Evolutionary conservation across 1,140 invertebrate genomes (phyloP), one percentile per base, ranked within the genome.

Genomic region (Proales similis): DNA sequence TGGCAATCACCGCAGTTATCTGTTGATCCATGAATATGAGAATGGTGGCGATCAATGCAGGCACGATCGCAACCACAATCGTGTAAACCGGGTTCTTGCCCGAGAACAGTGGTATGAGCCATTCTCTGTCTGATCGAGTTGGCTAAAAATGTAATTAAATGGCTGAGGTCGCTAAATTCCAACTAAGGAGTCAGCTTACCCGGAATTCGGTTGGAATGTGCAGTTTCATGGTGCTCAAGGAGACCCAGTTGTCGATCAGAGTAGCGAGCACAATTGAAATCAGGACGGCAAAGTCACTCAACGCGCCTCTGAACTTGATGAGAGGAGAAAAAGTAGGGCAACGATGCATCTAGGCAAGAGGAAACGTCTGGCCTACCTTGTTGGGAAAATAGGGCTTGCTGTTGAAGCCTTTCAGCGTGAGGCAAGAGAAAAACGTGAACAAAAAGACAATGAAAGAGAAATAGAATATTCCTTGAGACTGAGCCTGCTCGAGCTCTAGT

Each of bases 211-310:
- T 20, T 7, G 77, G 77, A 14, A 79, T 73, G 29, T 69, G 65
- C n/a, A 79, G 65, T 63, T 73, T 77, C 7, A 78, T 77, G 1
- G 79, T 79, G 26, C 70, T 61, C 0, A 79, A 45, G 7, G 67
- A 71, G 17, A 74, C 60, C 24, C 63, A 63, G 27, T 66, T 65
- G 51, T 78, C 73, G 20, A 77, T n/a, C 9, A 60, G 19, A 4
- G 77, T 71, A 69, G 77, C 73, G 1, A 68, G 38, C n/a, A 78
- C 47, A 48, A 79, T 79, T 22, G 78, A 69, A 39, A 80, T 73
- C 4, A 80, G 64, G 4, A 81, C 78, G 19, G 76, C 73, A 68
- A 79, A 79, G 63, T 81, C 78, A 48, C 74, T 68, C 27, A 79
- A 67, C 11, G 67, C 42, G 36, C 66, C 68, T 7, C 76, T 69